Evolutionary conservation across 2,797 vertebrate species (phyloP).

Genomic region (Cynopterus sphinx): DNA sequence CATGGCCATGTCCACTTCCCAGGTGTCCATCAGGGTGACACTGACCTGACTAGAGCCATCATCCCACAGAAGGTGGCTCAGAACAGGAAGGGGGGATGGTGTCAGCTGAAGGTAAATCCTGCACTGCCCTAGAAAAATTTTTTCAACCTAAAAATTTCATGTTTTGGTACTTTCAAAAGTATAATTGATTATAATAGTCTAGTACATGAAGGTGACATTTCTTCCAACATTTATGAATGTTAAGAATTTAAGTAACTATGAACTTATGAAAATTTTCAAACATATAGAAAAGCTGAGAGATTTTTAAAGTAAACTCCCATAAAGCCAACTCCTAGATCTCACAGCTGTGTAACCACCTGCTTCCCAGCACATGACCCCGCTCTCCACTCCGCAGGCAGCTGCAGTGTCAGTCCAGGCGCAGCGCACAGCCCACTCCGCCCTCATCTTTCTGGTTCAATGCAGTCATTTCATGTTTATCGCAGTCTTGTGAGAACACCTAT

Average conservation of each 20-base stretch:
- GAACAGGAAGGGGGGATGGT: background rate
- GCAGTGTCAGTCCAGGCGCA: background rate
- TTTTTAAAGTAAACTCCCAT: background rate
- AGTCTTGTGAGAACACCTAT: background rate
- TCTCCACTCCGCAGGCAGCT: background rate
- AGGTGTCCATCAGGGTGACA: background rate
- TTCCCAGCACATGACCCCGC: background rate
- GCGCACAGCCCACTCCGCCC: rapidly evolving
- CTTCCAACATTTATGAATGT: background rate
- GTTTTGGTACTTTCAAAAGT: background rate
- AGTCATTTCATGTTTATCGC: background rate
- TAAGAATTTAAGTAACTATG: background rate
- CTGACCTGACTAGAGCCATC: background rate
- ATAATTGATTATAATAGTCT: background rate
- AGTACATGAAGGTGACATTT: too few relatives aligned
- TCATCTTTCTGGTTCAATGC: background rate
- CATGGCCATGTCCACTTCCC: background rate
- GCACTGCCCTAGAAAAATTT: background rate
- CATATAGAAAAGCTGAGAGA: background rate
- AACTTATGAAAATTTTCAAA: background rate
- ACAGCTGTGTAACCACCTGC: too few relatives aligned
- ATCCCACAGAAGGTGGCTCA: background rate
- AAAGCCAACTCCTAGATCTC: background rate
- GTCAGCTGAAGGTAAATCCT: background rate
- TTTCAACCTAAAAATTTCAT: background rate